Evolutionary conservation across 2,113 vertebrate genomes (phyloP), one percentile per base, ranked within the genome.

Genomic region (Falcunculus frontatus): DNA sequence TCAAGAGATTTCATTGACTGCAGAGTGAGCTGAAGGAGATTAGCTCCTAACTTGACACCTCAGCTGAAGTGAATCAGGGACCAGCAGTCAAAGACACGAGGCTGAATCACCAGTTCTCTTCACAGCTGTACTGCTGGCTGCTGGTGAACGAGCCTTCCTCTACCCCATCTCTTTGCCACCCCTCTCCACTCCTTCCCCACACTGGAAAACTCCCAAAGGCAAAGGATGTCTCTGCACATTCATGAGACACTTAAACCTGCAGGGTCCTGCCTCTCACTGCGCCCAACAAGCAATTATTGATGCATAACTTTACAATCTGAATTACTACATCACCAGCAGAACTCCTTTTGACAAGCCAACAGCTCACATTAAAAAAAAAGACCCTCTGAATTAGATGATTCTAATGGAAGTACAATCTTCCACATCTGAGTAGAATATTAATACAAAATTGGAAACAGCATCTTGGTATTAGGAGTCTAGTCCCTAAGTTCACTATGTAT

Each of bases 381-480:
- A 94, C 84, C 89, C 91, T 85, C 84, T 8, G 64, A 91, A 94
- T 95, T 95, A 97, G 72, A 91, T 97, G 39, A 89, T 94, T 96
- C 90, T 97, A 97, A 97, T 93, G 91, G 78, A 97, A 96, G 94
- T 97, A 97, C 97, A 97, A 95, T 97, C 96, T 97, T 98, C 81
- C 92, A 95, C 93, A 92, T 97, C 92, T 97, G 95, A 96, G 93
- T 95, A 94, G 95, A 97, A 97, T 97, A 97, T 96, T 97, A 98
- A 97, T 90, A 91, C 55, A 93, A 73, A 93, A 87, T 78, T 91
- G 57, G 85, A 85, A 92, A 53, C 26, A 74, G 22, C 62, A 69
- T 86, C 82, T 86, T 88, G 29, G 11, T 85, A 73, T 76, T 85
- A 88, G 67, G 3, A 96, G 29, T 53, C 65, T 84, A 62, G 57